phyloP scores from a whole-genome alignment of 2,888 invertebrate species.

The Carabus problematicus region DNA sequence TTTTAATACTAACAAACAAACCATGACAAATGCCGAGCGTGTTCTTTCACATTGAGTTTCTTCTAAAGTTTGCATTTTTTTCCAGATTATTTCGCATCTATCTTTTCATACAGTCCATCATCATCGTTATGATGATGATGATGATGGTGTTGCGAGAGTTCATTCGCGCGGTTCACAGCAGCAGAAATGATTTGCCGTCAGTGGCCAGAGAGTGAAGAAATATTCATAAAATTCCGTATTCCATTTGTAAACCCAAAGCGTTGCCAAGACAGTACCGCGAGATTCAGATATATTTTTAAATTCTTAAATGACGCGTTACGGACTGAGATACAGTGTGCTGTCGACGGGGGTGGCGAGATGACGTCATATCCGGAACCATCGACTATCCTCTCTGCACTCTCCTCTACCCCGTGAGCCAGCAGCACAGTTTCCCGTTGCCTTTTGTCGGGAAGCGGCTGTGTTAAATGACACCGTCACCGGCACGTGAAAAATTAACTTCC shows the following conservation, averaged over 20 bases:
- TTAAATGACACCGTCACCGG: slow-evolving; percentile 44
- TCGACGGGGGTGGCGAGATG: slow-evolving; percentile 25
- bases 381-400: not conserved
- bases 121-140: too few relatives aligned
- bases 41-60: too few relatives aligned
- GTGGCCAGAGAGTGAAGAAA: slow-evolving; percentile 8
- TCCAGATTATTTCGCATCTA: too few relatives aligned
- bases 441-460: slow-evolving; percentile 39
- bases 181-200: not conserved
- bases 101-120: too few relatives aligned
- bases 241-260: slow-evolving; percentile 43
- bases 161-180: too few relatives aligned
- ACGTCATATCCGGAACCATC: slow-evolving; percentile 36
- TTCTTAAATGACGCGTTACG: slow-evolving; percentile 54
- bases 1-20: too few relatives aligned
- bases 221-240: slow-evolving; percentile 40
- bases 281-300: slow-evolving; percentile 54
- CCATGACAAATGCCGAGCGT: too few relatives aligned
- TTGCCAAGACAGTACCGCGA: slow-evolving; percentile 42
- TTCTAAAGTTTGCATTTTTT: too few relatives aligned
- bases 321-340: slow-evolving; percentile 29
- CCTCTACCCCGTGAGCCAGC: slow-evolving; percentile 2
- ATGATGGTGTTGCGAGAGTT: too few relatives aligned
- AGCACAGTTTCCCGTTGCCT: slow-evolving; percentile 1
- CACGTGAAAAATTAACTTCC: slow-evolving; percentile 48